Percentiles rank a stretch among this genome's conserved stretches.
Conservation (phyloP, 2,888 invertebrate genomes). For the Danaus chrysippus region DNA sequence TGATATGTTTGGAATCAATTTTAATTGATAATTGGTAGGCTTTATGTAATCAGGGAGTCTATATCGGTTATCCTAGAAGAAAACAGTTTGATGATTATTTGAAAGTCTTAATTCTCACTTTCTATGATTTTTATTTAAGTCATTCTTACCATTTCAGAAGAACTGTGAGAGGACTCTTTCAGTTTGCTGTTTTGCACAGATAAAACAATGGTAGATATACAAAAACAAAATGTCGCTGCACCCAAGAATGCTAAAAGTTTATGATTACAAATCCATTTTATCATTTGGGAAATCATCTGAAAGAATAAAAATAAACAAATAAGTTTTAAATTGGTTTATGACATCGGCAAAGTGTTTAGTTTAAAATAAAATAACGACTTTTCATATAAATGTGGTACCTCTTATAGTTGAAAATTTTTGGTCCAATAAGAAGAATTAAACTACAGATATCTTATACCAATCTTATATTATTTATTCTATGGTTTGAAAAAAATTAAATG, state of each 20-base stretch:
- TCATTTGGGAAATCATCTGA: conserved; percentile 33
- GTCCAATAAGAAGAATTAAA: too few relatives aligned
- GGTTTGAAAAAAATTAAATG: too few relatives aligned
- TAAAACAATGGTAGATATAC: conserved; percentile 75
- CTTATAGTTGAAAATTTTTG: too few relatives aligned
- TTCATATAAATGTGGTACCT: too few relatives aligned
- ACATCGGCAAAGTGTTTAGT: too few relatives aligned
- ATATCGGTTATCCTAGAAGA: conserved; percentile 47
- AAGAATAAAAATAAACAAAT: conserved; percentile 18
- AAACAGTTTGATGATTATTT: not conserved
- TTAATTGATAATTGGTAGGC: conserved; percentile 84
- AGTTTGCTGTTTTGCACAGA: conserved; percentile 42
- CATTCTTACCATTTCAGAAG: not conserved
- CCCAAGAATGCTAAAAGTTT: conserved; percentile 59
- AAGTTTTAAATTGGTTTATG: not conserved
- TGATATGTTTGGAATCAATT: conserved; percentile 81
- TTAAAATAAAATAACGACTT: too few relatives aligned
- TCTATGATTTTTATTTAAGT: not conserved
- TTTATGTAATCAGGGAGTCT: conserved; percentile 77
- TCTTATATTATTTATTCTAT: too few relatives aligned
- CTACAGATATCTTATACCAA: too few relatives aligned
- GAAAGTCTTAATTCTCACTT: not conserved
- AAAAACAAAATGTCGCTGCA: conserved; percentile 56
- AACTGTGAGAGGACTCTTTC: conserved; percentile 3
- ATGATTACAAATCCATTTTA: conserved; percentile 41